These are phyloP conservation scores for Calameuta pallipes DNA, from an alignment of 2,888 invertebrate species.

Conservation along the genomic window DNA sequence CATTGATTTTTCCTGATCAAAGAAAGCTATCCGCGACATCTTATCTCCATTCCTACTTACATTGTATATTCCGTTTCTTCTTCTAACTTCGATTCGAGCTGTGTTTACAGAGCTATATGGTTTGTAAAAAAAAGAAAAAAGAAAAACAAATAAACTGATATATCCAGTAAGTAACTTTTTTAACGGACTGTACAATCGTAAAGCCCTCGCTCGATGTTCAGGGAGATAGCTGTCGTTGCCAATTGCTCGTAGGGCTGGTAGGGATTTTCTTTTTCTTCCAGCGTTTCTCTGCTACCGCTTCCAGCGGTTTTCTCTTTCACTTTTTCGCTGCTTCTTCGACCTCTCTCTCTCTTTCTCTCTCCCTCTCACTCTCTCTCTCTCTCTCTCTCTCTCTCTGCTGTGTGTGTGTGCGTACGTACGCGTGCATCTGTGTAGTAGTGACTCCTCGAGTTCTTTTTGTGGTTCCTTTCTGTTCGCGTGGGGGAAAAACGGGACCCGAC, in stretches of 20 bases:
- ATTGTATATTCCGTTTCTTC: too few species aligned
- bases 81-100: not conserved
- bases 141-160: not conserved
- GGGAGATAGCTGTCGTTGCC: constrained; percentile 35
- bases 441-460: constrained; percentile 24
- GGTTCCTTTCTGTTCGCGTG: constrained; percentile 31
- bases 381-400: constrained; percentile 9
- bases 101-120: not conserved
- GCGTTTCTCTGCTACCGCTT: not conserved
- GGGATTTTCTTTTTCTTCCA: constrained; percentile 21
- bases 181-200: constrained; percentile 2
- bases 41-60: too few species aligned
- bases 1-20: too few species aligned
- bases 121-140: not conserved
- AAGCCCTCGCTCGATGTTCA: constrained; percentile 1
- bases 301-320: not conserved
- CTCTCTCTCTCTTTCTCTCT: constrained; percentile 20
- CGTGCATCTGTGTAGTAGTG: too few species aligned
- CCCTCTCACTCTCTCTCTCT: constrained; percentile 11
- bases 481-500: constrained; percentile 35
- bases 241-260: constrained; percentile 30
- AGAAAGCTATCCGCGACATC: too few species aligned
- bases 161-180: not conserved
- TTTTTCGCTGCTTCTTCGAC: not conserved
- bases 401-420: not conserved